Conservation (phyloP, 2,113 vertebrate genomes). For the Thamnaconus septentrionalis region DNA sequence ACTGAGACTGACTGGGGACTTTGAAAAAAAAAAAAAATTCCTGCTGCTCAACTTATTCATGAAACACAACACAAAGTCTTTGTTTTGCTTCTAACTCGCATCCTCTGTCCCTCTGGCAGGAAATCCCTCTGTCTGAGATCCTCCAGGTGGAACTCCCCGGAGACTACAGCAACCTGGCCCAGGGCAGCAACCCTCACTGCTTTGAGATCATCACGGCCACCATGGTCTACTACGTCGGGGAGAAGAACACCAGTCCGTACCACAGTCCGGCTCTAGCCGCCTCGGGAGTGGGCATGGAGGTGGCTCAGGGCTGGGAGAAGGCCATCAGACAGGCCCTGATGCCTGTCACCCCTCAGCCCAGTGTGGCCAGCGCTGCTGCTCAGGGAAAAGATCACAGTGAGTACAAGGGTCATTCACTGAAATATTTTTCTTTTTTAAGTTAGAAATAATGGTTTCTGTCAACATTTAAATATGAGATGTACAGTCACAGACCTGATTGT, state of each 20-base stretch:
- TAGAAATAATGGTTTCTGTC: no score
- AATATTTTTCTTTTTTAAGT: not conserved
- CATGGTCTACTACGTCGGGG: conserved; percentile 98
- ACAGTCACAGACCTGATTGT: no score
- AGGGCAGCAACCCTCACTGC: conserved; percentile 95
- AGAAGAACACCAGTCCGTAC: conserved; percentile 85
- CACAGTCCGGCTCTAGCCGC: conserved; percentile 89
- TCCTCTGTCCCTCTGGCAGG: conserved; percentile 77
- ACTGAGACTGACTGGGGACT: no score
- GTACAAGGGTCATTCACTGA: conserved; percentile 42
- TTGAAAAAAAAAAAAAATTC: no score
- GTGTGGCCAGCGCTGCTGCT: conserved; percentile 84
- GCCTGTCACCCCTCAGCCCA: conserved; percentile 96
- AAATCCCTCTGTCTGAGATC: conserved; percentile 98
- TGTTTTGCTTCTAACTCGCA: not conserved
- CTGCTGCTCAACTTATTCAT: not conserved
- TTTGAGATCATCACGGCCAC: conserved; percentile 98
- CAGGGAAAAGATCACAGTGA: conserved; percentile 97
- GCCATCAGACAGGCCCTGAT: conserved; percentile 97
- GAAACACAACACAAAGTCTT: not conserved
- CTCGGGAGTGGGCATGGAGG: conserved; percentile 90
- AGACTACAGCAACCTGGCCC: conserved; percentile 84
- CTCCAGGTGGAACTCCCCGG: conserved; percentile 89
- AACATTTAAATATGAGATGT: no score
- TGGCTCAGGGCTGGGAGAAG: conserved; percentile 96